Conservation (phyloP, 2,797 vertebrate genomes). For the Loriculus beryllinus region DNA sequence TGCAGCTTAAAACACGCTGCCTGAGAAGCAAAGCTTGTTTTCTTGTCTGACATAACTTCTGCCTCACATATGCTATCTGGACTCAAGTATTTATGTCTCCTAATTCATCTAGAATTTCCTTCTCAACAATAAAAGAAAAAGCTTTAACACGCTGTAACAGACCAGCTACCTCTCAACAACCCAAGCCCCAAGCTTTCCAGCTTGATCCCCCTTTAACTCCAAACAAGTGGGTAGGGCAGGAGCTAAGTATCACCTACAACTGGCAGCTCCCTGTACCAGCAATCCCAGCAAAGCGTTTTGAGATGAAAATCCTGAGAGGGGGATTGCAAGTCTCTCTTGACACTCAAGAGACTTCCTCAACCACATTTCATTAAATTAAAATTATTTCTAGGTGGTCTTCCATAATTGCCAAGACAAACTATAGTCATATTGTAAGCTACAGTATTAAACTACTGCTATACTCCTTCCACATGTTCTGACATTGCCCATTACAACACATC, state of each 20-base stretch:
- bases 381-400: neutral
- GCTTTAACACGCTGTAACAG: neutral
- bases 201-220: neutral
- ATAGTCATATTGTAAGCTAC: neutral
- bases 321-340: neutral
- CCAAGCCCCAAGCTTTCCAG: neutral
- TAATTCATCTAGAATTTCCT: neutral
- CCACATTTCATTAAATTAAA: neutral
- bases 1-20: neutral
- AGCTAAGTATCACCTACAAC: neutral
- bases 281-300: neutral
- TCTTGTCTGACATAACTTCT: neutral
- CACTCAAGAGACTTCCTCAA: neutral
- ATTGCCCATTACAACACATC: neutral
- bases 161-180: neutral
- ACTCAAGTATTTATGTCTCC: neutral
- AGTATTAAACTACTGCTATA: neutral
- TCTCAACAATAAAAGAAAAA: neutral
- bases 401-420: neutral
- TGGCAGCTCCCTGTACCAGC: neutral
- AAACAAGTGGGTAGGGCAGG: neutral
- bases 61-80: neutral
- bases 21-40: neutral
- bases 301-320: neutral
- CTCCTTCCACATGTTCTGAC: neutral